Conservation (phyloP, 2,113 vertebrate species). For the Stigmatopora argus region DNA sequence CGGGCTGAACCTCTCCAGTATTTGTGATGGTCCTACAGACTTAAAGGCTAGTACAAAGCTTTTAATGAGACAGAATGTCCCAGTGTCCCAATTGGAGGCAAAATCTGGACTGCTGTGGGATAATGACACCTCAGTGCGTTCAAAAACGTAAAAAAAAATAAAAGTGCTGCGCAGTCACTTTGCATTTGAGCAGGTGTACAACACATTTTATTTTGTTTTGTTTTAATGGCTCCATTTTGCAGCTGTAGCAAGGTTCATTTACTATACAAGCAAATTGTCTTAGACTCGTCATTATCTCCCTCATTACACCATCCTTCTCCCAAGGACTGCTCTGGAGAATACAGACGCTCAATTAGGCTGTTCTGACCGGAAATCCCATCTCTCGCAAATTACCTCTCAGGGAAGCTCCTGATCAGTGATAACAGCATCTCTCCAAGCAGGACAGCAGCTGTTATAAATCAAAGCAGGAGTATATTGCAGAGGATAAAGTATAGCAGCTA, state of each 20-base stretch:
- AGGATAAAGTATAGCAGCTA: slow-evolving; percentile 50
- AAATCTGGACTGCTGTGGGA: slow-evolving; percentile 16
- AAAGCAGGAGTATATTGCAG: slow-evolving; percentile 40
- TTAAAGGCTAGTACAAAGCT: slow-evolving; percentile 29
- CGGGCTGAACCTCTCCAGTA: not conserved
- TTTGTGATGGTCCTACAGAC: not conserved
- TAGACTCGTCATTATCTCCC: slow-evolving; percentile 59
- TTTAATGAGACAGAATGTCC: slow-evolving; percentile 32
- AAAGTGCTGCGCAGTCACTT: slow-evolving; percentile 32
- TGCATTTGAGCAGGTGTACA: not conserved
- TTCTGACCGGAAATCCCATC: slow-evolving; percentile 64
- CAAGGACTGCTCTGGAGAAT: slow-evolving; percentile 66
- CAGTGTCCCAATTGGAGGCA: not conserved
- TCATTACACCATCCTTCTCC: slow-evolving; percentile 66
- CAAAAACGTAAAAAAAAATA: not conserved
- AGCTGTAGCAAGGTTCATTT: slow-evolving; percentile 55
- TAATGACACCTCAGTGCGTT: slow-evolving; percentile 11
- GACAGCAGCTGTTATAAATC: slow-evolving; percentile 56
- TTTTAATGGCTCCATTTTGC: slow-evolving; percentile 26
- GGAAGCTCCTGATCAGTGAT: slow-evolving; percentile 60
- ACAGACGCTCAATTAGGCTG: slow-evolving; percentile 71
- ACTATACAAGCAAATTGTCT: slow-evolving; percentile 50
- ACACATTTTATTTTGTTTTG: not conserved
- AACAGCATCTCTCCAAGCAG: slow-evolving; percentile 31
- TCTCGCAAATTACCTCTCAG: slow-evolving; percentile 70